These are phyloP conservation scores for Ladona fulva DNA, from an alignment of 1,140 invertebrate species.

Conservation along the genomic window DNA sequence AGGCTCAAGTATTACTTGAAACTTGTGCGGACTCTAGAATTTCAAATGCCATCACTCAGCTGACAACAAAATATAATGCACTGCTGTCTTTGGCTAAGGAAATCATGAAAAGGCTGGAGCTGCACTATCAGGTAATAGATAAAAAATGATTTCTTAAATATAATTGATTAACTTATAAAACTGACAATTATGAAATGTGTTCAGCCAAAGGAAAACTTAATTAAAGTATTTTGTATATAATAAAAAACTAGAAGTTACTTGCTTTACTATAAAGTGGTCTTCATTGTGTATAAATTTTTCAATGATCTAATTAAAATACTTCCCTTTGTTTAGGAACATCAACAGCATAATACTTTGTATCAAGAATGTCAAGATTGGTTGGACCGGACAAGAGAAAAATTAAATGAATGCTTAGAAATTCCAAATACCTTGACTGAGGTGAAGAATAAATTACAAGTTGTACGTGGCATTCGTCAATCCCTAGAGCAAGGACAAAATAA, in stretches of 20 bases:
- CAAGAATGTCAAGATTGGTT: slow-evolving; percentile 89
- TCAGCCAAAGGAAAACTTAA: neutral
- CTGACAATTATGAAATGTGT: neutral
- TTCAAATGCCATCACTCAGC: slow-evolving; percentile 85
- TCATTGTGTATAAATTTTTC: too few relatives aligned
- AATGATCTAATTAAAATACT: neutral
- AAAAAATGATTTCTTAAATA: neutral
- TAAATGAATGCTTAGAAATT: slow-evolving; percentile 64
- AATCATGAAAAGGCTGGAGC: slow-evolving; percentile 79
- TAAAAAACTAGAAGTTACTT: neutral
- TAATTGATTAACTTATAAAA: slow-evolving; percentile 14
- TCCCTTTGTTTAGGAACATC: slow-evolving; percentile 54
- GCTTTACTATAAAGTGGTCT: neutral
- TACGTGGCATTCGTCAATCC: slow-evolving; percentile 73
- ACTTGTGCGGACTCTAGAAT: slow-evolving; percentile 88
- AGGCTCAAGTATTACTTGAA: slow-evolving; percentile 77
- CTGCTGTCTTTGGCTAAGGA: slow-evolving; percentile 86
- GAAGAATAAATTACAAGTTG: slow-evolving; percentile 70
- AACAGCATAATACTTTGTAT: slow-evolving; percentile 78
- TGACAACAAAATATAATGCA: slow-evolving; percentile 90
- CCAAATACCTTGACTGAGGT: slow-evolving; percentile 69
- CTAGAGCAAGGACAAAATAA: slow-evolving; percentile 88
- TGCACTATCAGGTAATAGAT: slow-evolving; percentile 69
- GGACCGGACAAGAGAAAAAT: slow-evolving; percentile 72
- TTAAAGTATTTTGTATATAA: too few relatives aligned